phyloP scores from a whole-genome alignment of 2,888 invertebrate genomes.

The Ophioninae sp. region DNA sequence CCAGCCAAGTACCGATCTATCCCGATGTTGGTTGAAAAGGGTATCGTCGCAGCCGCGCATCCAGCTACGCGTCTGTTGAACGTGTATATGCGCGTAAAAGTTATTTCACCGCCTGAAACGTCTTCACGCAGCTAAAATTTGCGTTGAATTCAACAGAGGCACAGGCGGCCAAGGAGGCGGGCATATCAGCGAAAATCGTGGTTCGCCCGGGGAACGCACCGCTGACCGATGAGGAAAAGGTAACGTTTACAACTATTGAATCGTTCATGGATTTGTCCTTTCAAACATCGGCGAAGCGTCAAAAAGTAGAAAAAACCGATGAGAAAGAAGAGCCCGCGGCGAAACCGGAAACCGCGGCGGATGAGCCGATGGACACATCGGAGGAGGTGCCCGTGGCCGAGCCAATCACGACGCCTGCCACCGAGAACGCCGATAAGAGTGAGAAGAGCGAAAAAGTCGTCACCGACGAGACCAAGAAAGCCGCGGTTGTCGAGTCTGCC shows the following conservation, averaged over 20 bases:
- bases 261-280: constrained; percentile 84
- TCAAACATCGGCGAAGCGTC: constrained; percentile 76
- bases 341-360: constrained; percentile 4
- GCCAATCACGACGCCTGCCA: neutral
- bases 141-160: constrained; percentile 85
- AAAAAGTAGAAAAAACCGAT: constrained; percentile 73
- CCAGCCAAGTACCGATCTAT: neutral
- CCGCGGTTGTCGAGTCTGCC: constrained; percentile 15
- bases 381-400: constrained; percentile 69
- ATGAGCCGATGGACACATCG: constrained; percentile 76
- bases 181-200: constrained; percentile 87
- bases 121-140: neutral
- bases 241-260: constrained; percentile 83
- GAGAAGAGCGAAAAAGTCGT: constrained; percentile 28
- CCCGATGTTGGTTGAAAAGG: no score
- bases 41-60: no score
- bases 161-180: constrained; percentile 89
- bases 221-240: constrained; percentile 84
- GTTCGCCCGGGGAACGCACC: constrained; percentile 90
- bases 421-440: constrained; percentile 51
- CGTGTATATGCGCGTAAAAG: neutral
- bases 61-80: neutral
- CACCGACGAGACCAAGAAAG: constrained; percentile 45
- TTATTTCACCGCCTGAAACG: neutral
- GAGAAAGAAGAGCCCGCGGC: constrained; percentile 44